Percentiles rank a stretch among this genome's conserved stretches.
These are phyloP conservation scores for Pimephales promelas DNA, from an alignment of 2,113 vertebrate species.

Conservation along the genomic window DNA sequence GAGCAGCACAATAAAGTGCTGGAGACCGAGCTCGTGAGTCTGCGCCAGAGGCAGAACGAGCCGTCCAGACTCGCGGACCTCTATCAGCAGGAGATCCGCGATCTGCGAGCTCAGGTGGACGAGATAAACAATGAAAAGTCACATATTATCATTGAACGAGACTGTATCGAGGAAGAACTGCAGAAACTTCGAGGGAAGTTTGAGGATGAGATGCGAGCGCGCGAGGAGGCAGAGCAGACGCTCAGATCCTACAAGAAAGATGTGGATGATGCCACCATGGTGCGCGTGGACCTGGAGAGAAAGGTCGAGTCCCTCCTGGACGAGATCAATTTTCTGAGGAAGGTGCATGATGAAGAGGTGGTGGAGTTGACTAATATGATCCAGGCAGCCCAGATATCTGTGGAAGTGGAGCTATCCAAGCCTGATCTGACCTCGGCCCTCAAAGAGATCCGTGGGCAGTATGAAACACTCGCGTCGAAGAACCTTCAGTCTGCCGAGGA, in stretches of 20 bases:
- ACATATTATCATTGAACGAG: constrained; percentile 84
- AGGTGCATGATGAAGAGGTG: constrained; percentile 90
- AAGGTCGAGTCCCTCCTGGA: constrained; percentile 88
- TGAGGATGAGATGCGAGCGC: constrained; percentile 79
- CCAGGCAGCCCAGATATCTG: constrained; percentile 83
- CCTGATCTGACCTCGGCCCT: constrained; percentile 90
- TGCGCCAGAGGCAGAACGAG: constrained; percentile 84
- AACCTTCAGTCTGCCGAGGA: constrained; percentile 94
- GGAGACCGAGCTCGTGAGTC: constrained; percentile 81
- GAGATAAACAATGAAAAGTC: constrained; percentile 83
- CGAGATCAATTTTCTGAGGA: constrained; percentile 86
- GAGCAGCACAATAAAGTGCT: constrained; percentile 88
- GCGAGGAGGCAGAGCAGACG: constrained; percentile 83
- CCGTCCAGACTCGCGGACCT: constrained; percentile 86
- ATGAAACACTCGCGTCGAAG: constrained; percentile 90
- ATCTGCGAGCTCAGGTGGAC: constrained; percentile 85
- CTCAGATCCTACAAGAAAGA: constrained; percentile 85
- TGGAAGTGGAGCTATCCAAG: constrained; percentile 83
- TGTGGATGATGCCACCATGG: constrained; percentile 87
- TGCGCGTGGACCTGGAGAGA: constrained; percentile 89
- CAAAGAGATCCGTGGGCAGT: constrained; percentile 91
- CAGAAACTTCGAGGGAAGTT: constrained; percentile 80
- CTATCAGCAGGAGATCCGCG: constrained; percentile 87
- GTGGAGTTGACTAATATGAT: constrained; percentile 84
- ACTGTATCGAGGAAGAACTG: constrained; percentile 84